Evolutionary conservation across 2,888 invertebrate species (phyloP).

Genomic region (Pachymerium ferrugineum): DNA sequence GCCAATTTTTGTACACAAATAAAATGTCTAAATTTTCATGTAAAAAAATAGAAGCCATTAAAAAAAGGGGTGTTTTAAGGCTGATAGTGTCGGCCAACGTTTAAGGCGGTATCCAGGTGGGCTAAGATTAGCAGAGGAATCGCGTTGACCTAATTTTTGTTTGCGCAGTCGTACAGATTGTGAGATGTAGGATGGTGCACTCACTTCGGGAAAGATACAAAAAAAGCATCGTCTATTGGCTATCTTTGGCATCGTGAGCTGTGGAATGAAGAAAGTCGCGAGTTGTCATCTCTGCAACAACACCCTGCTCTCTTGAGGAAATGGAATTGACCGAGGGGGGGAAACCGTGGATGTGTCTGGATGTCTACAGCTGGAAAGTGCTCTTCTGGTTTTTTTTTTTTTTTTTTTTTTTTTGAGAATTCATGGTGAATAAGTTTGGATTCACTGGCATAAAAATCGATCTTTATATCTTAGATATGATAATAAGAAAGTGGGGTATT

Average conservation of each 20-base stretch:
- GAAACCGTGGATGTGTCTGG: background rate
- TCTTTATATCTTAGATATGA: background rate
- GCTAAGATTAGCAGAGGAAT: constrained; percentile 3
- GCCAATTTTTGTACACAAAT: constrained; percentile 27
- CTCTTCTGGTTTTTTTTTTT: background rate
- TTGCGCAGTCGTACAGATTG: background rate
- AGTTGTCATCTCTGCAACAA: background rate
- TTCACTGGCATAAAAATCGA: background rate
- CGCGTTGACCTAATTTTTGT: constrained; percentile 13
- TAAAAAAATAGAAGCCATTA: background rate
- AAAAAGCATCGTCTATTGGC: background rate
- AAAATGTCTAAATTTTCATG: constrained; percentile 19
- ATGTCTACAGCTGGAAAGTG: background rate
- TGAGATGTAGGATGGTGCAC: background rate
- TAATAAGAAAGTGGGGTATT: background rate
- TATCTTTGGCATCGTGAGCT: constrained; percentile 8
- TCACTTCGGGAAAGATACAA: background rate
- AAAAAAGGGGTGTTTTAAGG: background rate
- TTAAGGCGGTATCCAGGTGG: constrained; percentile 20
- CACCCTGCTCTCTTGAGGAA: background rate
- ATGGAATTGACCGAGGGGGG: constrained; percentile 18
- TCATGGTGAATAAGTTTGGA: background rate
- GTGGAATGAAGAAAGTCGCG: constrained; percentile 7
- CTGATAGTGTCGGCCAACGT: background rate
- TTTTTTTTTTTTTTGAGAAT: background rate